Percentiles rank a stretch among this genome's conserved stretches.
These are phyloP conservation scores for Plagodis dolabraria DNA, from an alignment of 2,888 invertebrate species.

Conservation along the genomic window DNA sequence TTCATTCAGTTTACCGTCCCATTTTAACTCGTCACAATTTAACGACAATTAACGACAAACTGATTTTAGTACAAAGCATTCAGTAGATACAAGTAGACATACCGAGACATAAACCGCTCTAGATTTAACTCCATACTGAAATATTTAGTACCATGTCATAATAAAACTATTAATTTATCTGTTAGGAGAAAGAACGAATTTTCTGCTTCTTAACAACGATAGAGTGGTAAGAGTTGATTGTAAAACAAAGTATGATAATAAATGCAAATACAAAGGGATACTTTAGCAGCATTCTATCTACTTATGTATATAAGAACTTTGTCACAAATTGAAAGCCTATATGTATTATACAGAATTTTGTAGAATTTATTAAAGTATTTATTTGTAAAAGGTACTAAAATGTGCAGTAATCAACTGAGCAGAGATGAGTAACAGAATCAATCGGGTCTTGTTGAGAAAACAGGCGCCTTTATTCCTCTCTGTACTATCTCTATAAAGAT, in stretches of 20 bases:
- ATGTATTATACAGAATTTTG: too few species aligned
- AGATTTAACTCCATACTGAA: neutral
- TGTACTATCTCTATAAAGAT: slow-evolving; percentile 19
- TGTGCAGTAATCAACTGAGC: neutral
- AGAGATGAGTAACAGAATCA: slow-evolving; percentile 19
- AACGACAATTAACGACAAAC: neutral
- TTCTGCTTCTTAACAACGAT: neutral
- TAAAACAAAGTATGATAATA: too few species aligned
- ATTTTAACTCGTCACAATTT: slow-evolving; percentile 20
- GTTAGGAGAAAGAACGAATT: neutral
- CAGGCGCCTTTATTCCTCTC: slow-evolving; percentile 15
- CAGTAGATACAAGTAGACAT: slow-evolving; percentile 4
- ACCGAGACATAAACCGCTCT: slow-evolving; percentile 3
- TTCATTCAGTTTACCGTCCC: slow-evolving; percentile 9
- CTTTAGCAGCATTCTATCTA: too few species aligned
- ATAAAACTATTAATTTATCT: neutral
- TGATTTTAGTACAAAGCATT: slow-evolving; percentile 15
- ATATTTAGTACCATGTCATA: slow-evolving; percentile 5
- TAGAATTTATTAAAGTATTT: neutral
- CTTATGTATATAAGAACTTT: slow-evolving; percentile 1
- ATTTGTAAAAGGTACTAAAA: slow-evolving; percentile 10
- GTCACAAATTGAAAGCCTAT: neutral
- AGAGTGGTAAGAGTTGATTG: too few species aligned
- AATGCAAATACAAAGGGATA: too few species aligned
- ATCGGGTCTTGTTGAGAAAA: slow-evolving; percentile 17